A percentile compares a stretch with the other conserved stretches of the same genome.
Conservation (phyloP, 2,888 invertebrate genomes). For the Volucella bombylans region DNA sequence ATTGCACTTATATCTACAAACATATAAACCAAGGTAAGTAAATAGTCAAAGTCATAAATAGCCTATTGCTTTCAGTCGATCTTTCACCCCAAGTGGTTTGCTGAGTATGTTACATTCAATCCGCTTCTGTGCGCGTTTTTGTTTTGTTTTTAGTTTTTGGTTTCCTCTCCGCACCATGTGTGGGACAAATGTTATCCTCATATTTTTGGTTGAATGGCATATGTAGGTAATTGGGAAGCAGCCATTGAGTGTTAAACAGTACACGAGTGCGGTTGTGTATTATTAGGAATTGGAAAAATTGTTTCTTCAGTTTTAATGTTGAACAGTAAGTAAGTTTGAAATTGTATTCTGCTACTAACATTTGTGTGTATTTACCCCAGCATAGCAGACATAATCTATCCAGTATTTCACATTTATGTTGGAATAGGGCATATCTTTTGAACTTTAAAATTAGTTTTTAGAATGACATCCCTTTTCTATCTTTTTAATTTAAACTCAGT, state of each 20-base stretch:
- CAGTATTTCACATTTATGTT: no score
- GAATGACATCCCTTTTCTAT: no score
- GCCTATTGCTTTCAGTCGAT: constrained; percentile 67
- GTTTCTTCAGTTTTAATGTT: background rate
- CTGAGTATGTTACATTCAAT: constrained; percentile 52
- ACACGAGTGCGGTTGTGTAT: constrained; percentile 46
- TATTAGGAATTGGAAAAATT: background rate
- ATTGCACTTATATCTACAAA: background rate
- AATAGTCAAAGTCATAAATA: constrained; percentile 59
- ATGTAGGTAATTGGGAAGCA: constrained; percentile 36
- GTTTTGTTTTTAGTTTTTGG: constrained; percentile 30
- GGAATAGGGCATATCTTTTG: no score
- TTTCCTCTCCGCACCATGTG: constrained; percentile 50
- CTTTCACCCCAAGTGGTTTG: constrained; percentile 66
- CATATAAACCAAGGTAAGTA: constrained; percentile 34
- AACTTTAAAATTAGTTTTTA: no score
- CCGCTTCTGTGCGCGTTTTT: constrained; percentile 60
- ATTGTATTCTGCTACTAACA: background rate
- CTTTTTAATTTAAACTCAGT: no score
- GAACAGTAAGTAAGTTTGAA: background rate
- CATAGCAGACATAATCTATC: no score
- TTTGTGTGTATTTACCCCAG: no score
- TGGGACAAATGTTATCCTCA: constrained; percentile 63
- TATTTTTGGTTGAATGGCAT: constrained; percentile 54
- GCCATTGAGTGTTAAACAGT: constrained; percentile 59